Conservation (phyloP, 2,797 vertebrate genomes). For the Selene dorsalis region DNA sequence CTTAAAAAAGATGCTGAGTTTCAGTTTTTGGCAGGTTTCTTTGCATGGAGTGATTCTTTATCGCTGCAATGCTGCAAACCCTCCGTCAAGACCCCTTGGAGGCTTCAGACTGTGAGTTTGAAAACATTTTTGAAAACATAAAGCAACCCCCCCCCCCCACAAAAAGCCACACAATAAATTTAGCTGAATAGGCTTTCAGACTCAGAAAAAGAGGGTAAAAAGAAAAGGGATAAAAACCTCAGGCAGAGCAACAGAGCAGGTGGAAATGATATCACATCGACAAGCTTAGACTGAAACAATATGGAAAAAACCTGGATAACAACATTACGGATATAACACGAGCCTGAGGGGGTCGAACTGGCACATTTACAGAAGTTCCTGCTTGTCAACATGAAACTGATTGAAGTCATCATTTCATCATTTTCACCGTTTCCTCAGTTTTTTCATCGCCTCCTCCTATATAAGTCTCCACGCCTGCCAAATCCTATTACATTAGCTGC, state of each 20-base stretch:
- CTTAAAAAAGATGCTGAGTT: not conserved
- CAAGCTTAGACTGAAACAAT: not conserved
- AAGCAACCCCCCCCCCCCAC: too few relatives aligned
- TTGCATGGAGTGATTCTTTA: not conserved
- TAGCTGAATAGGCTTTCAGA: too few relatives aligned
- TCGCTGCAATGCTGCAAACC: not conserved
- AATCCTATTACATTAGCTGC: slow-evolving; percentile 33
- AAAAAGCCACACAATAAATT: not conserved
- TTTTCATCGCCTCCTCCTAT: slow-evolving; percentile 8
- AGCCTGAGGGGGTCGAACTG: not conserved
- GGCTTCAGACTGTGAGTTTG: not conserved
- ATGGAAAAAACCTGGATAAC: not conserved
- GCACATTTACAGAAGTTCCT: not conserved
- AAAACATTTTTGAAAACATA: not conserved
- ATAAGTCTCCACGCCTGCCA: not conserved
- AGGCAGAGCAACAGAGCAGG: not conserved
- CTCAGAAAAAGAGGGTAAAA: too few relatives aligned
- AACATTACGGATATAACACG: not conserved
- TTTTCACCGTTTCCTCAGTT: slow-evolving; percentile 22
- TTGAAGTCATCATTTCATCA: slow-evolving; percentile 7
- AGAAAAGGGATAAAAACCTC: not conserved
- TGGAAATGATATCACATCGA: not conserved
- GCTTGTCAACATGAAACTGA: slow-evolving; percentile 16
- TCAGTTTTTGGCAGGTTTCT: not conserved
- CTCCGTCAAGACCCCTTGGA: not conserved